Percentiles rank a stretch among this genome's conserved stretches.
Evolutionary conservation across 92 coral and sea anemone species (phyloP).

Genomic region (Epizoanthus ramosus): DNA sequence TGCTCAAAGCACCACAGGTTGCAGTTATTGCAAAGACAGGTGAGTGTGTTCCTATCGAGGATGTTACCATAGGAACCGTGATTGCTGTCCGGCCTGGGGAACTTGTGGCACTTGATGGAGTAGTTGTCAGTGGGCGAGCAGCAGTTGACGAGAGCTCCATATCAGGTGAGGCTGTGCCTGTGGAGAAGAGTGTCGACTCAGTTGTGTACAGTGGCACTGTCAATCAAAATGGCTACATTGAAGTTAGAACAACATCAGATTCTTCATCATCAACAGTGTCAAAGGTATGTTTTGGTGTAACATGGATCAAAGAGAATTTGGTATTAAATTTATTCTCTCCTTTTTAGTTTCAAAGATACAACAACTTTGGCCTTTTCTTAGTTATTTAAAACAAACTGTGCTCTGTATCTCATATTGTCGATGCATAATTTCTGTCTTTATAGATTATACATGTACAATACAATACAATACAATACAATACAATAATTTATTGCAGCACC

Average conservation of each 20-base stretch:
- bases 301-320: no score
- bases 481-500: no score
- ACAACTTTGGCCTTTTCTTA: no score
- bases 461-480: no score
- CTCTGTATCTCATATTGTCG: no score
- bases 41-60: conserved; percentile 78
- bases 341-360: no score
- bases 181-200: conserved; percentile 81
- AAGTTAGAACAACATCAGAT: conserved; percentile 87
- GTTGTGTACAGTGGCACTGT: conserved; percentile 92
- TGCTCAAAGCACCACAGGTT: conserved; percentile 88
- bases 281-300: conserved; percentile 41
- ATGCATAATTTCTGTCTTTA: no score
- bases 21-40: conserved; percentile 93
- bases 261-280: conserved; percentile 92
- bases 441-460: no score
- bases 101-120: conserved; percentile 93
- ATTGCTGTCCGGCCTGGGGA: conserved; percentile 97
- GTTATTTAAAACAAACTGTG: no score
- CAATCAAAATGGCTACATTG: conserved; percentile 97
- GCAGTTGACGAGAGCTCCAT: conserved; percentile 98
- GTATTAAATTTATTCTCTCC: no score
- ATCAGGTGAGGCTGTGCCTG: conserved; percentile 94
- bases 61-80: conserved; percentile 79
- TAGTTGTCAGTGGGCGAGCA: conserved; percentile 88